These are phyloP conservation scores for Caenorhabditis uteleia DNA, from an alignment of 2,888 invertebrate species.

Conservation along the genomic window DNA sequence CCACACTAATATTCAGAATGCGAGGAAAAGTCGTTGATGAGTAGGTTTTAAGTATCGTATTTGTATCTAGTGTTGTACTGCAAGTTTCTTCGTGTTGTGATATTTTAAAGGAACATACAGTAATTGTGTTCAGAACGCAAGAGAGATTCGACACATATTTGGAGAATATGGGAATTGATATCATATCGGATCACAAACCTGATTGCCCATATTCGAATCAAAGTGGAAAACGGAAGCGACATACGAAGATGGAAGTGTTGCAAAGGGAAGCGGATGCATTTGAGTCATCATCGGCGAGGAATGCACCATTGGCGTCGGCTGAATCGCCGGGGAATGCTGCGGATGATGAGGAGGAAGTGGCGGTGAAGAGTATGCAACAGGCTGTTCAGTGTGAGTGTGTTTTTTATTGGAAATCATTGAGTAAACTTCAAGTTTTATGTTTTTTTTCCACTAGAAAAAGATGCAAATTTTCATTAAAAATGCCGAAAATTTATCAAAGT, in stretches of 20 bases:
- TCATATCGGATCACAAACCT: constrained; percentile 54
- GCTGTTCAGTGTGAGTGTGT: constrained; percentile 48
- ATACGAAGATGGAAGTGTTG: constrained; percentile 45
- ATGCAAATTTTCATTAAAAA: constrained; percentile 2
- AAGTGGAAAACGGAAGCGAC: constrained; percentile 26
- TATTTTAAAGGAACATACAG: background rate
- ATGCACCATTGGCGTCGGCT: constrained; percentile 32
- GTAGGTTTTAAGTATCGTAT: constrained; percentile 26
- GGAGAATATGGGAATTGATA: constrained; percentile 53
- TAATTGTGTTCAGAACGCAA: constrained; percentile 48
- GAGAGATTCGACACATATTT: constrained; percentile 51
- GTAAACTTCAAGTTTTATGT: background rate
- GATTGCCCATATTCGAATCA: constrained; percentile 55
- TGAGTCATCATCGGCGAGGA: constrained; percentile 12
- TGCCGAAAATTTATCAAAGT: too few species aligned
- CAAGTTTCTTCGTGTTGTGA: background rate
- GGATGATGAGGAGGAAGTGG: constrained; percentile 21
- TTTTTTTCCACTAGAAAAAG: background rate
- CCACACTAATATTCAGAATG: constrained; percentile 32
- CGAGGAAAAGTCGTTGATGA: constrained; percentile 33
- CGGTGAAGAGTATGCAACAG: constrained; percentile 33
- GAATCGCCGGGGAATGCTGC: constrained; percentile 23
- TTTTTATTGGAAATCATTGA: background rate
- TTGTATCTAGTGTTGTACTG: constrained; percentile 11
- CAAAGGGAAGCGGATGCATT: constrained; percentile 42